phyloP scores from a whole-genome alignment of 2,888 invertebrate species.

The Leptinotarsa peninsularis region DNA sequence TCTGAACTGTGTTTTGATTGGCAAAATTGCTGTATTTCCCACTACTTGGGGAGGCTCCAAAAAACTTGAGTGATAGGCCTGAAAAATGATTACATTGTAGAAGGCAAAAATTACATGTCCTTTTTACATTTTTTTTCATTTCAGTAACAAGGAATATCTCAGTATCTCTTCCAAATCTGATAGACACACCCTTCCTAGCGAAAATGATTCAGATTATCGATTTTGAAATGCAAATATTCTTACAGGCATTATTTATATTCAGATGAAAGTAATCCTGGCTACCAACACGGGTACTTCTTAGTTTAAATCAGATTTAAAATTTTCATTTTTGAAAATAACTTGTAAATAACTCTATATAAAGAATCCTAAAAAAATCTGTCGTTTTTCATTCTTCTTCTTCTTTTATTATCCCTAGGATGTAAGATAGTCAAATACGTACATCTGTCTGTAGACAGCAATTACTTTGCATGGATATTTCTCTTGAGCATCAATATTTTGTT shows the following conservation, averaged over 20 bases:
- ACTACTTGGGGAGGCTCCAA: constrained; percentile 78
- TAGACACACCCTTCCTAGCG: constrained; percentile 21
- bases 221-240: neutral
- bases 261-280: neutral
- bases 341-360: neutral
- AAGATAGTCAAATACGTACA: no score
- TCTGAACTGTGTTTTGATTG: constrained; percentile 88
- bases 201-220: constrained; percentile 1
- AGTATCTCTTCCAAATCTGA: neutral
- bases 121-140: no score
- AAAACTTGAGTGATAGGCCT: constrained; percentile 97
- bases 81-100: constrained; percentile 53
- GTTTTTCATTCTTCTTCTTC: neutral
- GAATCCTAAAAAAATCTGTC: neutral
- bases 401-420: no score
- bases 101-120: no score
- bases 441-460: no score
- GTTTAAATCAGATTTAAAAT: neutral
- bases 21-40: constrained; percentile 94
- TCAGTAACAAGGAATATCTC: no score
- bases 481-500: no score
- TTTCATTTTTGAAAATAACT: neutral
- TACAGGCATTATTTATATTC: constrained; percentile 23
- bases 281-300: neutral
- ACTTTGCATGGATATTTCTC: no score